Evolutionary conservation across 1,140 invertebrate genomes (phyloP).

Genomic region (Spodoptera litura): DNA sequence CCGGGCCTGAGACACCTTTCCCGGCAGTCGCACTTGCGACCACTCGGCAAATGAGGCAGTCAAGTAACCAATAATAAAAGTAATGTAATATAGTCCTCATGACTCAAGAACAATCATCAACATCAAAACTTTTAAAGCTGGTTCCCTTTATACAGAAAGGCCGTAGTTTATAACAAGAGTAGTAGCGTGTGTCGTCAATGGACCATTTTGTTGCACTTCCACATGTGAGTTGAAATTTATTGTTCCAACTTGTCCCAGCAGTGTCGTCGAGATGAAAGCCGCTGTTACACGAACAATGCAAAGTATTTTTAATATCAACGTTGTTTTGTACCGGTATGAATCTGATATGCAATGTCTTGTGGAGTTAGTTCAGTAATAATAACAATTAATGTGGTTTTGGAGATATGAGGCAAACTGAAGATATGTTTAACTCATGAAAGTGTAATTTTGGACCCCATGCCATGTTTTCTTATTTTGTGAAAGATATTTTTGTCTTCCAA

Average conservation of each 20-base stretch:
- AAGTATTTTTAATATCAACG: conserved; percentile 35
- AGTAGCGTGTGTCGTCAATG: conserved; percentile 34
- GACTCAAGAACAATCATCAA: too few relatives aligned
- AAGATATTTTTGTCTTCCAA: too few relatives aligned
- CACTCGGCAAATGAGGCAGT: too few relatives aligned
- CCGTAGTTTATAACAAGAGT: conserved; percentile 40
- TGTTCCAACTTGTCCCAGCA: conserved; percentile 24
- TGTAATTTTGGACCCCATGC: too few relatives aligned
- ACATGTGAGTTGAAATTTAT: conserved; percentile 31
- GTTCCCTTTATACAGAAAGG: conserved; percentile 7
- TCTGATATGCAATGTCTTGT: background rate
- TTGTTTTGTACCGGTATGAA: background rate
- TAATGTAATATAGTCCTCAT: too few relatives aligned
- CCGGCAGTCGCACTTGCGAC: too few relatives aligned
- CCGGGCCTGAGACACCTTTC: too few relatives aligned
- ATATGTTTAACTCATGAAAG: too few relatives aligned
- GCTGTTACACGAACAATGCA: conserved; percentile 1
- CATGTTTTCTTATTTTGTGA: too few relatives aligned
- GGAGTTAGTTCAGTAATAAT: background rate
- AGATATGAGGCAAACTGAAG: too few relatives aligned
- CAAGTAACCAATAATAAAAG: too few relatives aligned
- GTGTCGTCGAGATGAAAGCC: conserved; percentile 25
- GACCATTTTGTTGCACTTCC: conserved; percentile 41
- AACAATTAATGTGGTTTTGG: too few relatives aligned
- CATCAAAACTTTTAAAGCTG: background rate